These are phyloP conservation scores for Dinoponera quadriceps DNA, from an alignment of 1,140 invertebrate genomes.

Conservation along the genomic window DNA sequence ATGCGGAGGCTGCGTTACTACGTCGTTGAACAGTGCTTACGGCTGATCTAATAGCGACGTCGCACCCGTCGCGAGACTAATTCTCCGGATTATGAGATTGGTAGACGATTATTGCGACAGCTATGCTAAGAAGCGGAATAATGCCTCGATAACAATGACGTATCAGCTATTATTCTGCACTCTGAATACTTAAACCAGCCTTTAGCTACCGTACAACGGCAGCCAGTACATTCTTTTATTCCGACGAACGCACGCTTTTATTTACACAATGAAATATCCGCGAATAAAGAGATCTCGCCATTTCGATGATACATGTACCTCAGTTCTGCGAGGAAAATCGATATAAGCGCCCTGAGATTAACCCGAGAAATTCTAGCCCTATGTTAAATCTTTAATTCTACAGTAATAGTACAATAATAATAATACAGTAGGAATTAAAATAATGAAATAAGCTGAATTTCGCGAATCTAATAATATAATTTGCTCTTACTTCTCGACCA, in stretches of 20 bases:
- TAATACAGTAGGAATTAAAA: no score
- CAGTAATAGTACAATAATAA: no score
- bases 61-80: constrained; percentile 21
- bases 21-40: constrained; percentile 18
- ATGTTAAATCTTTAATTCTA: no score
- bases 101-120: constrained; percentile 3
- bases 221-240: constrained; percentile 10
- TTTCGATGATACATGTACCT: no score
- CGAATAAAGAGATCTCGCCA: neutral
- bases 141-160: neutral
- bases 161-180: neutral
- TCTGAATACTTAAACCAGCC: no score
- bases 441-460: no score
- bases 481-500: no score
- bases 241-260: neutral
- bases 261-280: neutral
- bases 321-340: no score
- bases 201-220: neutral
- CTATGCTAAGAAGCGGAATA: constrained; percentile 8
- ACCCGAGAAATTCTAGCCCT: no score
- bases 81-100: constrained; percentile 26
- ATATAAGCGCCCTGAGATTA: no score
- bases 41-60: constrained; percentile 36
- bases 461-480: no score
- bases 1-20: constrained; percentile 13